Percentiles rank a stretch among this genome's conserved stretches.
These are phyloP conservation scores for Drosophila yooni DNA, from an alignment of 2,888 invertebrate genomes.

Conservation along the genomic window DNA sequence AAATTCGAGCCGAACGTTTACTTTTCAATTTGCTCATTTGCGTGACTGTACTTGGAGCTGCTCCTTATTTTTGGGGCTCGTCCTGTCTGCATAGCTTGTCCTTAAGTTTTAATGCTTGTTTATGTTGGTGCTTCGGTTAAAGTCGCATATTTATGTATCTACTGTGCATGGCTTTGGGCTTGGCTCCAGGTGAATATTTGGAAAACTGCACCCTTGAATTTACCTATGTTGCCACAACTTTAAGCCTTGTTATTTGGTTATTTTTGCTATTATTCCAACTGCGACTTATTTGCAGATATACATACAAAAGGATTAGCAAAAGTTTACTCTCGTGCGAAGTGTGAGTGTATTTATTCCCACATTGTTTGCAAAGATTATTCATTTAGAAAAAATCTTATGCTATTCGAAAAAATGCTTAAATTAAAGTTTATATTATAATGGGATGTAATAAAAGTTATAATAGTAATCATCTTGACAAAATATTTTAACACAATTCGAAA, in stretches of 20 bases:
- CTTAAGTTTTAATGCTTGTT: conserved; percentile 59
- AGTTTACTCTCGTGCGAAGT: neutral
- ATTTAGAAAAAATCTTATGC: neutral
- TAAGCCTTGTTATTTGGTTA: conserved; percentile 9
- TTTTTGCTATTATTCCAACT: conserved; percentile 23
- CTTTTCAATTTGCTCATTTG: conserved; percentile 53
- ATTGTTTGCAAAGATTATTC: neutral
- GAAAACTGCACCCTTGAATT: conserved; percentile 6
- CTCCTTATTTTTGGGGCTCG: conserved; percentile 14
- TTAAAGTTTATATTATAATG: too few relatives aligned
- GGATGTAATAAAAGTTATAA: too few relatives aligned
- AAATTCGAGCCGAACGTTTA: conserved; percentile 10
- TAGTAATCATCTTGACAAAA: neutral
- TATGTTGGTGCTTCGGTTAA: conserved; percentile 44
- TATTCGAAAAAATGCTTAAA: neutral
- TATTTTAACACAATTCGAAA: neutral
- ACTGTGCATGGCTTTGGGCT: conserved; percentile 13
- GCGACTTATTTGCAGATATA: conserved; percentile 4
- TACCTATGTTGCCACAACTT: conserved; percentile 2
- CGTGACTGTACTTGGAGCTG: conserved; percentile 43
- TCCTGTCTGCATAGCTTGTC: conserved; percentile 32
- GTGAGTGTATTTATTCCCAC: neutral
- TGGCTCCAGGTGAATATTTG: conserved; percentile 16
- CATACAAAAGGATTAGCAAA: neutral
- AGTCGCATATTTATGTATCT: conserved; percentile 37